Evolutionary conservation across 2,797 vertebrate species (phyloP), one percentile per base, ranked within the genome.

Genomic region (Smutsia temminckii): DNA sequence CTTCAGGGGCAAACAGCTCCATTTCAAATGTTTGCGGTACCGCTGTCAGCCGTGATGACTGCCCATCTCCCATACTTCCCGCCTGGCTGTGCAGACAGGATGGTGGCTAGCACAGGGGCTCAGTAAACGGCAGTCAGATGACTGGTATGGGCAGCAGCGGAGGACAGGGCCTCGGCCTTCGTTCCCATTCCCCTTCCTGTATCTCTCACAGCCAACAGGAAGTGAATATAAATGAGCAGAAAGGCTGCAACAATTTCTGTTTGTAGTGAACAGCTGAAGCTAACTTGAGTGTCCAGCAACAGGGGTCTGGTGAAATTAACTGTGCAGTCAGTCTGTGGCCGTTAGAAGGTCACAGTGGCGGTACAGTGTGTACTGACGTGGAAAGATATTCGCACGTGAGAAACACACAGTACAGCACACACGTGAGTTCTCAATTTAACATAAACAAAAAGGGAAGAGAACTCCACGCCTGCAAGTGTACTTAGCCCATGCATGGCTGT

Each of bases 311-410:
- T 1, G 55, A 91, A n/a, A 68, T 21, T 32, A 4, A 29, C 2
- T 0, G 11, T 51, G 29, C 25, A 11, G 42, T 46, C 9, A 37
- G 12, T 5, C 25, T 32, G 23, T 2, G 2, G 63, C 42, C 12
- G 2, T 3, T 6, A 12, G 37, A 29, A 66, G 40, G 59, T 51
- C 42, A 17, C 34, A 13, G 46, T 0, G 3, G 21, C 1, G 5
- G 64, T 32, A 18, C 3, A 13, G 46, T 1, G 8, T 0, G 21
- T 5, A 6, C 1, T 7, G 40, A 21, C 0, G 0, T 20, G 42
- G 49, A 23, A 42, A 71, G 83, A 91, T 0, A 61, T 18, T 1
- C 1, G 23, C 0, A 32, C 9, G 61, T 8, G 6, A 85, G 27
- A 69, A 20, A 51, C 0, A 4, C 18, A 27, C 0, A 18, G 0